Conservation (phyloP, 2,797 vertebrate genomes). For the Manis javanica region DNA sequence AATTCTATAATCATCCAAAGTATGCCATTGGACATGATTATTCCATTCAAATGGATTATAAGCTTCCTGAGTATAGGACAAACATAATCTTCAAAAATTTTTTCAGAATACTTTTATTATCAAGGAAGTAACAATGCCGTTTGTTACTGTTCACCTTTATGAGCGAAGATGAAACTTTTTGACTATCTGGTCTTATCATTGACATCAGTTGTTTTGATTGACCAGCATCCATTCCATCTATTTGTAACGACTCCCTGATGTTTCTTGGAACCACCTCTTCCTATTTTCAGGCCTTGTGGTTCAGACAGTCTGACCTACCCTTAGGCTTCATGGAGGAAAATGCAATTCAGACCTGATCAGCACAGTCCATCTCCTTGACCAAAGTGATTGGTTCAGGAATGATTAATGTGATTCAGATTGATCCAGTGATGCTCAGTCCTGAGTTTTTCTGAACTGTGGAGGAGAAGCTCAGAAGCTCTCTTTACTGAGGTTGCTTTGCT, state of each 20-base stretch:
- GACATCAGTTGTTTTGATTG: slow-evolving; percentile 21
- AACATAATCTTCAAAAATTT: neutral
- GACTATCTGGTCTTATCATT: neutral
- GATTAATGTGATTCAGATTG: slow-evolving; percentile 48
- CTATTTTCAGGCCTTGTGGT: neutral
- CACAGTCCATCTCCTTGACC: slow-evolving; percentile 52
- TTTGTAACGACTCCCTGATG: slow-evolving; percentile 42
- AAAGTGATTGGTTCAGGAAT: slow-evolving; percentile 54
- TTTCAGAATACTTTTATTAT: slow-evolving; percentile 44
- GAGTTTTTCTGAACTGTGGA: slow-evolving; percentile 55
- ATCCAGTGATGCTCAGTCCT: slow-evolving; percentile 48
- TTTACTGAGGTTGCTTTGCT: slow-evolving; percentile 63
- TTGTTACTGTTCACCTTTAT: slow-evolving; percentile 35
- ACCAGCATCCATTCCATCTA: slow-evolving; percentile 45
- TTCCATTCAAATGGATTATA: slow-evolving; percentile 53
- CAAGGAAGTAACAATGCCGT: slow-evolving; percentile 53
- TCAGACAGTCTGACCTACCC: slow-evolving; percentile 22
- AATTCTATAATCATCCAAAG: neutral
- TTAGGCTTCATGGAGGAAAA: slow-evolving; percentile 2
- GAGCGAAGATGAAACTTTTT: slow-evolving; percentile 51
- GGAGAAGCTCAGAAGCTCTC: slow-evolving; percentile 42
- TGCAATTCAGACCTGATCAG: slow-evolving; percentile 60
- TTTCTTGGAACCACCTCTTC: slow-evolving; percentile 49
- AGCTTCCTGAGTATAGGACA: slow-evolving; percentile 23
- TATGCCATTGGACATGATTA: slow-evolving; percentile 17